Base-by-base conservation (phyloP, 1,140 invertebrate species). In the Sminthurinus signatus region DNA sequence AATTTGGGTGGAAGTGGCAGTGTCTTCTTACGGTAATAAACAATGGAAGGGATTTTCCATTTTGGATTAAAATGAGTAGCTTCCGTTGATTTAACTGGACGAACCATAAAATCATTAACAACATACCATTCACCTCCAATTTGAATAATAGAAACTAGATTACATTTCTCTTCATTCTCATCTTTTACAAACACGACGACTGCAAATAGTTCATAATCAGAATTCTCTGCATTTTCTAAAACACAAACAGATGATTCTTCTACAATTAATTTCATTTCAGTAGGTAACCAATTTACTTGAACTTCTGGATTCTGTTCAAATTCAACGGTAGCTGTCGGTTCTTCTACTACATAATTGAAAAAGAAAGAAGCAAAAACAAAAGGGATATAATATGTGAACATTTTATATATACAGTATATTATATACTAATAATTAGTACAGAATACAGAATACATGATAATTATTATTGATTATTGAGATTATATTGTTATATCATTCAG, bases 31-130 rank as follows among this genome's bases (percentile, higher is more conserved):
- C 80, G 82, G 77, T 92, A 97, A 77, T 91, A 91, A 29, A 96
- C 76, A 2, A 93, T 87, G 77, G 91, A 95, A 0, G 68, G 93
- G 92, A 89, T 81, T 78, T 96, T 96, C 93, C 93, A 96, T 74
- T 93, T 90, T 19, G 92, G 78, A 75, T 89, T 89, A 75, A 93
- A 93, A 80, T 88, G 89, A 14, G 88, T 84, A 12, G 88, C 92
- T 78, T 96, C 93, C 72, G 90, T 84, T 1, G 36, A 15, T 39
- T 56, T 56, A 3, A 56, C 28, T 19, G 19, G 54, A 8, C 23
- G 12, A 4, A 56, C 54, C 15, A 84, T 82, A 73, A 96, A 89
- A 80, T 96, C 93, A 76, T 96, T 96, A 74, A 96, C 95, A 61
- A 96, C 82, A 72, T 91, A 94, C 92, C 93, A 96, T 17, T 56